phyloP scores from a whole-genome alignment of 2,797 vertebrate genomes.

The Pogoniulus pusillus region DNA sequence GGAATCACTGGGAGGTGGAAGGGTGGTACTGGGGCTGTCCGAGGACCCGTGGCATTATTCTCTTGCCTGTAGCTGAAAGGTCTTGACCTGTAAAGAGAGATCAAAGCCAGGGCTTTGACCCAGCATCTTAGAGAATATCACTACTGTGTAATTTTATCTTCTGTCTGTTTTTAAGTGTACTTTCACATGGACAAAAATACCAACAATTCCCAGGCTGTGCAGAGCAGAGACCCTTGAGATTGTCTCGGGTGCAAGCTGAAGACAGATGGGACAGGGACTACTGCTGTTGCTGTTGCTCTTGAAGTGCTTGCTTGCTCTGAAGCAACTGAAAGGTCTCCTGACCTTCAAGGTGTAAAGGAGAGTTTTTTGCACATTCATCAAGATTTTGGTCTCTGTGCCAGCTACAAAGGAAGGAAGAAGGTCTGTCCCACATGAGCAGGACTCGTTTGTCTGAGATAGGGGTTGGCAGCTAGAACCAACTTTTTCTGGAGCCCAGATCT shows the following conservation, averaged over 20 bases:
- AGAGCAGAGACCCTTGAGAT: not conserved
- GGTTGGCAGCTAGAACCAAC: not conserved
- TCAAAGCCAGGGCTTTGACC: not conserved
- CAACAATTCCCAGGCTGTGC: not conserved
- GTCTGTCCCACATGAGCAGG: not conserved
- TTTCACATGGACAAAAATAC: not conserved
- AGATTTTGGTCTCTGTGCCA: not conserved
- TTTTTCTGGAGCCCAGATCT: not conserved
- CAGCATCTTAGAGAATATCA: not conserved
- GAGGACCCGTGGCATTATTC: not conserved
- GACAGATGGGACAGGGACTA: not conserved
- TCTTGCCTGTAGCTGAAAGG: not conserved
- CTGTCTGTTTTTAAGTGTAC: not conserved
- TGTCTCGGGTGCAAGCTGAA: not conserved
- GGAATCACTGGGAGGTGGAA: not conserved
- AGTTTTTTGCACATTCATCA: not conserved
- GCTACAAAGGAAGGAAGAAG: not conserved
- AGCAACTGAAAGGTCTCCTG: not conserved
- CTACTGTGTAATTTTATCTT: not conserved
- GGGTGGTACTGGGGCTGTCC: not conserved
- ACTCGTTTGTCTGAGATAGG: not conserved
- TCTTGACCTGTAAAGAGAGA: not conserved
- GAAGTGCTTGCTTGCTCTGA: not conserved
- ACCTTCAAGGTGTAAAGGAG: not conserved
- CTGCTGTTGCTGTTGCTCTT: not conserved